Conservation (phyloP, 2,113 vertebrate genomes). For the Turnix velox region DNA sequence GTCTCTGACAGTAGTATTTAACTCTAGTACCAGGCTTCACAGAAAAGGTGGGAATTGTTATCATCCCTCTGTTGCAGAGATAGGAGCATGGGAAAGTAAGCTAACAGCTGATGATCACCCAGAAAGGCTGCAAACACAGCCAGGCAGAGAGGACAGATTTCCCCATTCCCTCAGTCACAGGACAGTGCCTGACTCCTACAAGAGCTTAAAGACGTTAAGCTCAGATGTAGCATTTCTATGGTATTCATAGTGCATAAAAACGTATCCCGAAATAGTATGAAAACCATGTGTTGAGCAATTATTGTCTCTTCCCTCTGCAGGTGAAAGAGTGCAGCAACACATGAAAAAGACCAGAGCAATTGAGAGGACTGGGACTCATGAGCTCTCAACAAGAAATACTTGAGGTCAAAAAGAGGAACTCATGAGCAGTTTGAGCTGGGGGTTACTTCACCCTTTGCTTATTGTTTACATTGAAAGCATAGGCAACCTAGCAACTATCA, state of each 20-base stretch:
- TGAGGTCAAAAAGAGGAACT: background rate
- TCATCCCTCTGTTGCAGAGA: background rate
- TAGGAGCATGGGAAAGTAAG: background rate
- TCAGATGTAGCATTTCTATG: background rate
- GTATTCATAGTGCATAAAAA: background rate
- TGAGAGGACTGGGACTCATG: background rate
- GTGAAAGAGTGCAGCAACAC: background rate
- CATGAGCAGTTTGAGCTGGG: background rate
- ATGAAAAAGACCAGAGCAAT: background rate
- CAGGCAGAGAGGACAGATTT: background rate
- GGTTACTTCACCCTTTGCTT: background rate
- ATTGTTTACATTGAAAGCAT: background rate
- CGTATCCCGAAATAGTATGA: background rate
- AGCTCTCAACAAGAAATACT: background rate
- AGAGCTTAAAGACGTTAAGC: background rate
- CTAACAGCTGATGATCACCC: background rate
- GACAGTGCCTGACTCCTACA: background rate
- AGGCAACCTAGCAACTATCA: background rate
- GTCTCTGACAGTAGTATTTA: background rate
- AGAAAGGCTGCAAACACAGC: accelerated
- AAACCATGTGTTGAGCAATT: background rate
- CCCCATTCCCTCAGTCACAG: background rate
- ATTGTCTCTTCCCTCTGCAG: background rate
- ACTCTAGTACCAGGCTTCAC: background rate
- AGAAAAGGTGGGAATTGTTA: background rate